Conservation (phyloP, 2,113 vertebrate genomes). For the Tragelaphus imberbis region DNA sequence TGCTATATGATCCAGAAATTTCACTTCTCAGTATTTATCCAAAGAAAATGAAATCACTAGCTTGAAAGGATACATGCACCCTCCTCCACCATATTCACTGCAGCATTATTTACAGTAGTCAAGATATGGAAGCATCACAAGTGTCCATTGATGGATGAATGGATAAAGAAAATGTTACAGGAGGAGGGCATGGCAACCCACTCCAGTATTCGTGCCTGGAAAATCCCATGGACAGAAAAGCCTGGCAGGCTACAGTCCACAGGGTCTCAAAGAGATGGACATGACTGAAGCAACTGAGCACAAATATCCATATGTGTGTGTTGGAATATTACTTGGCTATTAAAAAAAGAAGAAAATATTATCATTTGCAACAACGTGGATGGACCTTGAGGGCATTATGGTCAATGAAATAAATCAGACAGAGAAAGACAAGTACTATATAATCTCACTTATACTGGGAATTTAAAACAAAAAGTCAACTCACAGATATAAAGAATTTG, state of each 20-base stretch:
- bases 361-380: background rate
- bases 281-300: background rate
- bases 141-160: background rate
- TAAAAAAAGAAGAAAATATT: background rate
- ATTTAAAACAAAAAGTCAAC: background rate
- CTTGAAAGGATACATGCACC: background rate
- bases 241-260: background rate
- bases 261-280: background rate
- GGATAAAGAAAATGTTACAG: background rate
- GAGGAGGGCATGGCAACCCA: background rate
- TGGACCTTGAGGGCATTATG: background rate
- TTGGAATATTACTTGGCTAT: background rate
- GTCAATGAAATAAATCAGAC: background rate
- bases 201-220: background rate
- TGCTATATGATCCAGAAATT: background rate
- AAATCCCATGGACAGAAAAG: background rate
- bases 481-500: background rate
- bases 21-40: background rate
- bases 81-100: background rate
- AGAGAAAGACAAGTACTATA: background rate
- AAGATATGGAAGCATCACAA: background rate
- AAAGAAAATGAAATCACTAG: background rate
- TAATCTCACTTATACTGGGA: background rate
- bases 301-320: too few relatives aligned
- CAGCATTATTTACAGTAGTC: background rate